Conservation (phyloP, 2,888 invertebrate genomes). For the Agrochola circellaris region DNA sequence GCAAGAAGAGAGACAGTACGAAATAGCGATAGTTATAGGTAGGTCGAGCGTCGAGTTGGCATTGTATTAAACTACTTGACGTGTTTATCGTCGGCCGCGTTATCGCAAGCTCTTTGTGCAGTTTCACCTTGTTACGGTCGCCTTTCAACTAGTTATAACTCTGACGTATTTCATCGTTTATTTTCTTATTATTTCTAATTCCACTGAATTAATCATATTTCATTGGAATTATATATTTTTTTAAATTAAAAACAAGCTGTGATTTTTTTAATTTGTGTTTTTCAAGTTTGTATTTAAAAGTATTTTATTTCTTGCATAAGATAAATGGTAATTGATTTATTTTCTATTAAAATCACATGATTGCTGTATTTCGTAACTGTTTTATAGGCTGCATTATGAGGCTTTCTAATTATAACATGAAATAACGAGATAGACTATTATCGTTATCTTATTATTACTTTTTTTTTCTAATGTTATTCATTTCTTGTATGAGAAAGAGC, state of each 20-base stretch:
- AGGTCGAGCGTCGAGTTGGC: constrained; percentile 89
- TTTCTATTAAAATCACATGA: constrained; percentile 41
- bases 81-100: constrained; percentile 83
- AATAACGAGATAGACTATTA: constrained; percentile 6
- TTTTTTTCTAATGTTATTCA: background rate
- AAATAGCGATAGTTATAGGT: constrained; percentile 88
- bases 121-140: constrained; percentile 83
- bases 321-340: constrained; percentile 30
- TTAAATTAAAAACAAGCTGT: constrained; percentile 1
- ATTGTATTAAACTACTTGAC: constrained; percentile 83
- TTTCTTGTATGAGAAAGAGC: background rate
- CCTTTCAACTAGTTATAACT: constrained; percentile 72
- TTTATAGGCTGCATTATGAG: background rate
- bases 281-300: constrained; percentile 36
- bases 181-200: constrained; percentile 62
- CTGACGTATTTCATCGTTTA: constrained; percentile 66
- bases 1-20: constrained; percentile 85
- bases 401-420: constrained; percentile 23
- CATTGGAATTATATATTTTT: background rate
- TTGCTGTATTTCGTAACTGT: constrained; percentile 18
- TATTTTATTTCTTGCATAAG: constrained; percentile 25
- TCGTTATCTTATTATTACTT: background rate
- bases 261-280: constrained; percentile 37
- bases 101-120: constrained; percentile 86
- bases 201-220: background rate